Percentiles rank a stretch among this genome's conserved stretches.
Conservation (phyloP, 1,140 invertebrate genomes). For the Dendrolimus punctatus region DNA sequence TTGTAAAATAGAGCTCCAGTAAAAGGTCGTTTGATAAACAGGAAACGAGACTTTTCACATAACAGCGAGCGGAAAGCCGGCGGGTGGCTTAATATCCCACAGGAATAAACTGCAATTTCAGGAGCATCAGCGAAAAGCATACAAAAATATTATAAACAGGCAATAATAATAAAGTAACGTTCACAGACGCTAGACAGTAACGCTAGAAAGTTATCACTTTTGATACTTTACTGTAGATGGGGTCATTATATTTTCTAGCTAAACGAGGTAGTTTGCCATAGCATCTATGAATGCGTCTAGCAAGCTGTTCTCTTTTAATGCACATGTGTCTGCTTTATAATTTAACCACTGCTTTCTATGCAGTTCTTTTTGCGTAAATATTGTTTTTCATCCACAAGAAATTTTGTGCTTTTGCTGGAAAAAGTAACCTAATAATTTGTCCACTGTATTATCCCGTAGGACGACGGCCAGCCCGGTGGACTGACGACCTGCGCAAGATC, state of each 20-base stretch:
- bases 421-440: no score
- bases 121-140: slow-evolving; percentile 24
- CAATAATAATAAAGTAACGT: slow-evolving; percentile 23
- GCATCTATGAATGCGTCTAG: slow-evolving; percentile 14
- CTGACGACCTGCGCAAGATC: no score
- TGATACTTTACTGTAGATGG: slow-evolving; percentile 43
- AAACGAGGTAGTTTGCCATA: slow-evolving; percentile 6
- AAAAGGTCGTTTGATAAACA: slow-evolving; percentile 25
- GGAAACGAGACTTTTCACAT: slow-evolving; percentile 29
- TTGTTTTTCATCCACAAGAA: no score
- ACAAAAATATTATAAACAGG: slow-evolving; percentile 42
- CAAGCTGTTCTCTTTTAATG: slow-evolving; percentile 9
- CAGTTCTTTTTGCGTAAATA: neutral
- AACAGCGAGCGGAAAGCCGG: slow-evolving; percentile 14
- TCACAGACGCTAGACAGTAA: slow-evolving; percentile 11
- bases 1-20: slow-evolving; percentile 14
- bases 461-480: no score
- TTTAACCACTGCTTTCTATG: neutral
- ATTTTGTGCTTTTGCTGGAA: no score
- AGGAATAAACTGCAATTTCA: slow-evolving; percentile 41
- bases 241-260: slow-evolving; percentile 34
- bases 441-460: no score
- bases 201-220: slow-evolving; percentile 8
- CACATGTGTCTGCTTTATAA: slow-evolving; percentile 3
- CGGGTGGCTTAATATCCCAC: slow-evolving; percentile 40